phyloP scores from a whole-genome alignment of 1,140 invertebrate genomes.

The Harlomillsia oculata region DNA sequence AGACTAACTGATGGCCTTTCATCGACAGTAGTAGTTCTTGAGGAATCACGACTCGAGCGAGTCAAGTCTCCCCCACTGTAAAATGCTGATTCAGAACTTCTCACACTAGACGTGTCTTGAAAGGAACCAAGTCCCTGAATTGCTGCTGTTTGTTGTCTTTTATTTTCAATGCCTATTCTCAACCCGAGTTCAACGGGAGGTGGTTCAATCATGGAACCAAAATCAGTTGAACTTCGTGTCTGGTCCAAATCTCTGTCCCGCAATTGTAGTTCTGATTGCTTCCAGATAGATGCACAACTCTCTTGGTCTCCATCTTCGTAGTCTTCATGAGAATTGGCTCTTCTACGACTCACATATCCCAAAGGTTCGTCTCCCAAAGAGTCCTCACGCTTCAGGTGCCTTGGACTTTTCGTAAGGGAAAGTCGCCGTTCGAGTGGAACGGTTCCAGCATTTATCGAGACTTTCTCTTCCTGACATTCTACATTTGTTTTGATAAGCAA shows the following conservation, averaged over 20 bases:
- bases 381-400: slow-evolving; percentile 27
- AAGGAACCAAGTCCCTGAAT: background rate
- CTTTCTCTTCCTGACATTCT: slow-evolving; percentile 1
- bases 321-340: slow-evolving; percentile 31
- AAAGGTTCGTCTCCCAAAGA: slow-evolving; percentile 32
- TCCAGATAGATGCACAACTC: slow-evolving; percentile 21
- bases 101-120: slow-evolving; percentile 25
- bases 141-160: slow-evolving; percentile 25
- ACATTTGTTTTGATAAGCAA: slow-evolving; percentile 55
- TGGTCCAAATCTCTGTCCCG: background rate
- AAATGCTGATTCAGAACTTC: slow-evolving; percentile 32
- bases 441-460: background rate
- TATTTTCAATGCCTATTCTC: slow-evolving; percentile 17
- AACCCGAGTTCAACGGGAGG: slow-evolving; percentile 25
- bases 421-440: slow-evolving; percentile 23
- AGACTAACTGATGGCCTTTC: slow-evolving; percentile 35
- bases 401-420: slow-evolving; percentile 22
- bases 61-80: slow-evolving; percentile 20
- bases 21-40: slow-evolving; percentile 37
- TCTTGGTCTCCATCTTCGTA: slow-evolving; percentile 22
- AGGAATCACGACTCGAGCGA: slow-evolving; percentile 3
- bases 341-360: slow-evolving; percentile 30
- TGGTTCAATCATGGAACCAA: slow-evolving; percentile 35
- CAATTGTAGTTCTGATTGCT: slow-evolving; percentile 9
- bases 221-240: slow-evolving; percentile 16